Evolutionary conservation across 1,140 invertebrate genomes (phyloP), one percentile per base, ranked within the genome.

Genomic region (Kradibia gibbosae): DNA sequence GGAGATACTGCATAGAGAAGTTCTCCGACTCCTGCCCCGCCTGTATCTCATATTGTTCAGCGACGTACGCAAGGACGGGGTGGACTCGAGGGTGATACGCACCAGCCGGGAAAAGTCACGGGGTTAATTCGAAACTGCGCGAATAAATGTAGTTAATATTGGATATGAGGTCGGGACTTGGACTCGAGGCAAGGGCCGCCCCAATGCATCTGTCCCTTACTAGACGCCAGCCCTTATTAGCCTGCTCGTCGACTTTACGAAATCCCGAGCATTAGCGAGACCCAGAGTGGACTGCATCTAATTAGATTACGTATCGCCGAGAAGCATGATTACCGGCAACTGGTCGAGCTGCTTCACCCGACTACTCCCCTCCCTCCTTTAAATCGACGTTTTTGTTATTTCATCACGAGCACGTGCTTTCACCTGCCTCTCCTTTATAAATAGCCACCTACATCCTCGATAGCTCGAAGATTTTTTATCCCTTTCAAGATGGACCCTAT

Each of bases 131-230:
- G 87, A 89, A 85, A 88, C 88, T 88, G 87, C 86, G 87, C 85
- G 87, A 87, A 90, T 90, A 89, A 89, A 88, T 89, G 89, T 89
- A 90, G 87, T 90, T 90, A 90, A 90, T 90, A 90, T 88, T 87
- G 86, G 88, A 88, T 88, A 89, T 86, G 85, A 86, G 84, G 84
- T 79, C 83, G 60, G 60, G 73, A 45, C 57, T 60, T 22, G n/a
- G 50, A n/a, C 60, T 34, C 36, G 80, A 20, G 73, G 53, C 31
- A 39, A 42, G 50, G 1, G 57, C 34, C 34, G 17, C 28, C 77
- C 65, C 78, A 76, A 42, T 84, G 85, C 88, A 90, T 89, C 88
- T 90, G 89, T 85, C 83, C 78, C 81, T 77, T 76, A 62, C 42
- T 36, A 60, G 55, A 79, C 77, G 72, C 81, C 65, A 25, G 79